Percentiles rank a stretch among this genome's conserved stretches.
phyloP scores from a whole-genome alignment of 1,140 invertebrate genomes.

The Bombus picipes region DNA sequence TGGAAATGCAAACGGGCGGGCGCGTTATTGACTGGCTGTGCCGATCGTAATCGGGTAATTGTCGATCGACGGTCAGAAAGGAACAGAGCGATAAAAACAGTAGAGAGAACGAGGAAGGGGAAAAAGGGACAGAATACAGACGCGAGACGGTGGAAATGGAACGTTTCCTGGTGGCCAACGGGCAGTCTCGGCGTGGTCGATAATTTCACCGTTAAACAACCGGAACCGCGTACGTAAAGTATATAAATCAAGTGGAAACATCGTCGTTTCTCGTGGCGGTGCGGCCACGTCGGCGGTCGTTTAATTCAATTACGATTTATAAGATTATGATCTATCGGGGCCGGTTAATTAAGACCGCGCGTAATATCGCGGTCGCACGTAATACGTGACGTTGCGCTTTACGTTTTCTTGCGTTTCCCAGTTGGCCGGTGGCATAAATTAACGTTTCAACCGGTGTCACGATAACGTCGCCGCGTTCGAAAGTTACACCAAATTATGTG shows the following conservation, averaged over 20 bases:
- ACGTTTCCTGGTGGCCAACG: constrained; percentile 30
- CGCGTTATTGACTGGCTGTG: constrained; percentile 60
- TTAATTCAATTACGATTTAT: constrained; percentile 51
- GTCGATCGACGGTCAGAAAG: constrained; percentile 50
- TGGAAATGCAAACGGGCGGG: constrained; percentile 65
- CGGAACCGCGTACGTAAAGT: constrained; percentile 33
- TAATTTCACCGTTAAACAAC: constrained; percentile 63
- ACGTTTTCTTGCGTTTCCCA: constrained; percentile 43
- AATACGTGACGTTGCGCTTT: constrained; percentile 7
- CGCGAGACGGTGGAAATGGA: constrained; percentile 1
- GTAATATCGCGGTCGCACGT: constrained; percentile 2
- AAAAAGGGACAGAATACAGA: background rate
- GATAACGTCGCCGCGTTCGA: constrained; percentile 41
- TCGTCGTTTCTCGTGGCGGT: constrained; percentile 16
- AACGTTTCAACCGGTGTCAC: constrained; percentile 38
- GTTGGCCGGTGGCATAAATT: constrained; percentile 32
- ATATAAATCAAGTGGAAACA: constrained; percentile 57
- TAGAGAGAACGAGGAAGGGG: background rate
- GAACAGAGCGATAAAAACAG: constrained; percentile 25
- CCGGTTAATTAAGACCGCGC: constrained; percentile 43
- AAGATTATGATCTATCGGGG: constrained; percentile 50
- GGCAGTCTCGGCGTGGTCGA: constrained; percentile 30
- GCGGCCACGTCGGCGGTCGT: background rate
- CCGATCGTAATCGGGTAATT: constrained; percentile 69
- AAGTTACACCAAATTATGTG: constrained; percentile 36